These are phyloP conservation scores for Lepidurus arcticus DNA, from an alignment of 1,140 invertebrate species.

Conservation along the genomic window DNA sequence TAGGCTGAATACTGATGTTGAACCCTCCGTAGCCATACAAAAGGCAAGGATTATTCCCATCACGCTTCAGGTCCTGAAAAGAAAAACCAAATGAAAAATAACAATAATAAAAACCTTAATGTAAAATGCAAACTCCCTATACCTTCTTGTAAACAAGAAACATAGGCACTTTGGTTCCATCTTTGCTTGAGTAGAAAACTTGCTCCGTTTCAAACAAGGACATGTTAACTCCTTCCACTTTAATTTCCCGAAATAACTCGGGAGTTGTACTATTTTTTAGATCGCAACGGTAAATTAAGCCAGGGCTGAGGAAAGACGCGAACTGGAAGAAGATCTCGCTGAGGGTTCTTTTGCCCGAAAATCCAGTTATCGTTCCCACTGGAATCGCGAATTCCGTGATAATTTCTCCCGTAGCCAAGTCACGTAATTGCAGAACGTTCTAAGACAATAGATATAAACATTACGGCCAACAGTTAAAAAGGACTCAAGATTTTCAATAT, in stretches of 20 bases:
- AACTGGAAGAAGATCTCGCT: constrained; percentile 91
- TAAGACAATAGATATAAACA: constrained; percentile 46
- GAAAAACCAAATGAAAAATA: constrained; percentile 29
- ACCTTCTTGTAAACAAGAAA: constrained; percentile 85
- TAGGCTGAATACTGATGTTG: constrained; percentile 83
- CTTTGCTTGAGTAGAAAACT: constrained; percentile 90
- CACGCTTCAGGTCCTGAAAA: constrained; percentile 52
- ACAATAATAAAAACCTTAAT: constrained; percentile 25
- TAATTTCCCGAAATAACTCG: constrained; percentile 71
- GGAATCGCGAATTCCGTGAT: constrained; percentile 69
- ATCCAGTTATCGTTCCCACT: constrained; percentile 76
- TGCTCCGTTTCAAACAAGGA: constrained; percentile 77
- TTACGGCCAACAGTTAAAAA: background rate
- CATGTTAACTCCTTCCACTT: constrained; percentile 76
- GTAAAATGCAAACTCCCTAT: constrained; percentile 43
- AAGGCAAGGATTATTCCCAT: constrained; percentile 69
- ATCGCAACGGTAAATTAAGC: constrained; percentile 81
- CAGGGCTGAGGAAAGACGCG: constrained; percentile 87
- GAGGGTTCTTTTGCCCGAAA: constrained; percentile 77
- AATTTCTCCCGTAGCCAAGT: constrained; percentile 64
- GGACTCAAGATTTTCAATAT: constrained; percentile 35
- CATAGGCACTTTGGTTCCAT: constrained; percentile 95
- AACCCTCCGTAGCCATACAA: constrained; percentile 98
- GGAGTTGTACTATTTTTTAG: constrained; percentile 60
- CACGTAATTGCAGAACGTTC: constrained; percentile 77